phyloP scores from a whole-genome alignment of 1,140 invertebrate species.

The Nephila pilipes region DNA sequence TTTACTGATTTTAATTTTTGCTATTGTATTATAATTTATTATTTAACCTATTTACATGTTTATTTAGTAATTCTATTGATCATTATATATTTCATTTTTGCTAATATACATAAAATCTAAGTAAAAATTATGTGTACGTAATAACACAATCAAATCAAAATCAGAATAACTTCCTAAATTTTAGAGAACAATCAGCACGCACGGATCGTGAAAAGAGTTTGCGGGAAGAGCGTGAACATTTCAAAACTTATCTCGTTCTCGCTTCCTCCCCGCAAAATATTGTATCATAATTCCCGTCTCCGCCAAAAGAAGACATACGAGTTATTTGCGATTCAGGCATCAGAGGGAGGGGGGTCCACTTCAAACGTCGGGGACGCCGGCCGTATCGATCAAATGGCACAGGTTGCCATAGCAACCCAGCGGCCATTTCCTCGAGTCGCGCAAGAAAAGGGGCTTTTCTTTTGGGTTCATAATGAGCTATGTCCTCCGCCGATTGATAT shows the following conservation, averaged over 20 bases:
- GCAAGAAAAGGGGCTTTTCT: slow-evolving; percentile 61
- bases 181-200: too few species aligned
- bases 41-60: too few species aligned
- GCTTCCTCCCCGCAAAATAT: background rate
- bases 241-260: background rate
- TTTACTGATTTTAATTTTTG: too few species aligned
- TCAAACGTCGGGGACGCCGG: slow-evolving; percentile 71
- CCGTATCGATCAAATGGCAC: slow-evolving; percentile 69
- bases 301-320: slow-evolving; percentile 33
- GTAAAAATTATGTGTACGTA: too few species aligned
- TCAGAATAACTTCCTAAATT: too few species aligned
- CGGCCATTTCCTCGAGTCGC: slow-evolving; percentile 36
- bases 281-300: slow-evolving; percentile 30
- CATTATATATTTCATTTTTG: too few species aligned
- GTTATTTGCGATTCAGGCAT: slow-evolving; percentile 56
- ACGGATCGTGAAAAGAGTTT: too few species aligned
- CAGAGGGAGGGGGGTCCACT: slow-evolving; percentile 5
- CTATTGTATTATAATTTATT: too few species aligned
- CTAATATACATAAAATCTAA: too few species aligned
- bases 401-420: slow-evolving; percentile 57
- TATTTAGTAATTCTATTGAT: too few species aligned
- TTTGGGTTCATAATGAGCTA: slow-evolving; percentile 62
- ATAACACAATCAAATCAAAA: too few species aligned
- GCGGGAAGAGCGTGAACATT: too few species aligned
- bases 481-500: slow-evolving; percentile 73